phyloP scores from a whole-genome alignment of 2,797 vertebrate species.

The Etheostoma nigrum region DNA sequence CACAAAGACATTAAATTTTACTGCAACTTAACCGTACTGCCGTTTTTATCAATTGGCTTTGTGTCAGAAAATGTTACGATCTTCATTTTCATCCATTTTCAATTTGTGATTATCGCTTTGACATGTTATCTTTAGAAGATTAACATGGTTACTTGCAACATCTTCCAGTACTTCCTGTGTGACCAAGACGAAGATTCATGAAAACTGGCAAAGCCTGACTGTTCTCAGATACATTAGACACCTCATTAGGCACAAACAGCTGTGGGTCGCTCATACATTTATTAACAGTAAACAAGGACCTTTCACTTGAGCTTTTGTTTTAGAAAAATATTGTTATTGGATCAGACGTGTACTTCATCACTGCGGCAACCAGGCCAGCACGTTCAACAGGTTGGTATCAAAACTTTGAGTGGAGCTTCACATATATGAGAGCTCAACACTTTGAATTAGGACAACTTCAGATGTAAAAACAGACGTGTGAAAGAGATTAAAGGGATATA shows the following conservation, averaged over 20 bases:
- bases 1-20: background rate
- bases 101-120: background rate
- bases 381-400: background rate
- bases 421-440: background rate
- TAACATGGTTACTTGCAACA: background rate
- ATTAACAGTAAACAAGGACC: constrained; percentile 60
- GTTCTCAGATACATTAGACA: constrained; percentile 66
- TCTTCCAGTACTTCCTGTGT: background rate
- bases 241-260: constrained; percentile 72
- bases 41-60: background rate
- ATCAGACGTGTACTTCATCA: constrained; percentile 38
- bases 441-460: background rate
- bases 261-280: constrained; percentile 64
- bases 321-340: constrained; percentile 32
- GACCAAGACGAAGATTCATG: constrained; percentile 31
- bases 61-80: background rate
- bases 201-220: constrained; percentile 34
- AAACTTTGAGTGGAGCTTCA: constrained; percentile 2
- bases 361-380: constrained; percentile 10
- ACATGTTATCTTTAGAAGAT: background rate
- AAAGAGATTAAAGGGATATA: background rate
- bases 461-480: background rate
- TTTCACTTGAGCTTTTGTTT: constrained; percentile 38
- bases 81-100: background rate
- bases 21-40: background rate